Base-by-base conservation (phyloP, 2,113 vertebrate genomes). In the Myiopsitta monachus region DNA sequence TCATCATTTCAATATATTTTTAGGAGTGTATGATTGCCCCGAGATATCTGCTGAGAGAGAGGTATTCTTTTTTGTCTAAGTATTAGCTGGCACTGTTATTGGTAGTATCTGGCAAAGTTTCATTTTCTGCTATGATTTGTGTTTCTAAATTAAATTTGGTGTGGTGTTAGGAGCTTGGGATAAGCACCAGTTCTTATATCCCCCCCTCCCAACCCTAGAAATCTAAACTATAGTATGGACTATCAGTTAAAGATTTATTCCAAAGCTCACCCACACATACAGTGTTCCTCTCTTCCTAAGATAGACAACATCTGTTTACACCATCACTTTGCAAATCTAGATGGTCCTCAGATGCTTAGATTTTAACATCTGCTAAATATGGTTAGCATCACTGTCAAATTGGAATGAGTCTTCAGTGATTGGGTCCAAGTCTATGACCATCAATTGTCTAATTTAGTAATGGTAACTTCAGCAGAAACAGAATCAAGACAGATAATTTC, bases 381-480 rank as follows among this genome's bases (percentile, higher is more conserved):
- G 46, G 57, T 95, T 96, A 94, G 9, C 66, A 80, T 94, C 83
- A 94, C 83, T 89, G 92, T 94, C 81, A 92, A 92, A 85, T 94
- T 94, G 81, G 78, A 95, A 87, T 33, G 81, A 87, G 24, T 74
- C 49, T 94, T 84, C 63, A 63, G 83, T 76, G 77, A 39, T 7
- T 89, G 77, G 49, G 54, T 97, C 86, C 94, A 94, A 85, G 67
- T 76, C 66, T 94, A 74, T 78, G 84, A 38, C 80, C 87, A 85
- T 95, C 77, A 94, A 54, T 77, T 87, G 47, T 85, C 91, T 96
- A 91, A 96, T 95, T 87, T 89, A 75, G 83, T 95, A 91, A 96
- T 73, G 72, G 70, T 83, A 95, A 91, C 81, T 95, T 92, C 92
- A 89, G 54, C 85, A 92, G 66, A 81, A 94, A 81, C 67, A 89